Conservation (phyloP, 2,797 vertebrate species). For the Poeciliopsis gracilis region DNA sequence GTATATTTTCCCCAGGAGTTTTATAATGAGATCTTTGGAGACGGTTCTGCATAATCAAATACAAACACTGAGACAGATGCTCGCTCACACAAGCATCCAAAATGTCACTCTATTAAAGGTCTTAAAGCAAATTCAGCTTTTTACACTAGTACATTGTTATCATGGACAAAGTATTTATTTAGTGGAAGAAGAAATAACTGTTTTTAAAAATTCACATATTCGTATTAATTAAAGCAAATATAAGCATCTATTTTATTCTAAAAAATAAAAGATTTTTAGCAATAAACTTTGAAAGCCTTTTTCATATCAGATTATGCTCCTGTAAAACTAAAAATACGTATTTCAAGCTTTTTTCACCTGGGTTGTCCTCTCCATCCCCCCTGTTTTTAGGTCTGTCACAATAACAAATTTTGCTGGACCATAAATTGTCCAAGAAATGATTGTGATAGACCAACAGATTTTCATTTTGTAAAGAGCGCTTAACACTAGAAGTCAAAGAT, state of each 20-base stretch:
- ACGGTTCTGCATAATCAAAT: conserved; percentile 47
- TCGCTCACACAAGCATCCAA: not conserved
- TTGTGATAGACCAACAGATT: no score
- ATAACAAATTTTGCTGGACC: no score
- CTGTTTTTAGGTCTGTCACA: no score
- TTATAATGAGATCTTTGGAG: conserved; percentile 50
- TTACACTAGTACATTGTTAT: not conserved
- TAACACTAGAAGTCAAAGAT: no score
- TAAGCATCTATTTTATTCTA: no score
- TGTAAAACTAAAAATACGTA: not conserved
- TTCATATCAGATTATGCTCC: not conserved
- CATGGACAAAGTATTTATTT: not conserved
- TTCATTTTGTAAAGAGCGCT: no score
- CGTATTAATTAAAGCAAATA: not conserved
- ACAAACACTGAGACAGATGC: conserved; percentile 15
- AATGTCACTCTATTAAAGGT: not conserved
- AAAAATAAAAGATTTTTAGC: not conserved
- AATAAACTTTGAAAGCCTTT: not conserved
- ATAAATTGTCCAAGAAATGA: no score
- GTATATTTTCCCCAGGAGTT: conserved; percentile 2
- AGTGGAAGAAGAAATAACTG: not conserved
- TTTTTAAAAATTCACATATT: not conserved
- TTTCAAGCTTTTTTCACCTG: not conserved
- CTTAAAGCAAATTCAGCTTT: not conserved
- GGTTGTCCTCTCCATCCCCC: no score